Conservation (phyloP, 2,113 vertebrate species). For the Hassar affinis region DNA sequence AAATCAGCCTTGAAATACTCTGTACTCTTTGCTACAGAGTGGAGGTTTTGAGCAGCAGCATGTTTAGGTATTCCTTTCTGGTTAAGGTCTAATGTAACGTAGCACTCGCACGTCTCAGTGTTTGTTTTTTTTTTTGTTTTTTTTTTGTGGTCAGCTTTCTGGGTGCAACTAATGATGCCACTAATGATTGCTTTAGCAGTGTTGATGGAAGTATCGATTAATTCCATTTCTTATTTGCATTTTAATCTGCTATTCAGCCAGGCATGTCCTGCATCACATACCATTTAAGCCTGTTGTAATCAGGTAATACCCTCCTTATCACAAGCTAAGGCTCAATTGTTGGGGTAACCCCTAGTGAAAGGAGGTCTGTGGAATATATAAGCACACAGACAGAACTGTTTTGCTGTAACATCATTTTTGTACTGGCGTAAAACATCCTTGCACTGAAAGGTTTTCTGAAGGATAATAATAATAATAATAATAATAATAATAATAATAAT, state of each 20-base stretch:
- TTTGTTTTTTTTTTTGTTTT: too few species aligned
- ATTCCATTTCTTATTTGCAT: constrained; percentile 42
- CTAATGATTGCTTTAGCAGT: constrained; percentile 27
- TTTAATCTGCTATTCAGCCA: constrained; percentile 43
- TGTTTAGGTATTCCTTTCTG: constrained; percentile 25
- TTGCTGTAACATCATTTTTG: background rate
- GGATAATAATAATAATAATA: background rate
- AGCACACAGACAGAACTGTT: background rate
- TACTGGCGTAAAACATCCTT: background rate
- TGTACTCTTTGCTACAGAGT: constrained; percentile 31
- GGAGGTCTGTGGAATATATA: background rate
- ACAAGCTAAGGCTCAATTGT: constrained; percentile 14
- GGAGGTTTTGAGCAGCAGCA: constrained; percentile 17
- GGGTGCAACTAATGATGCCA: constrained; percentile 23
- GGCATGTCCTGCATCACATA: constrained; percentile 19
- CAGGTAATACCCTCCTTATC: constrained; percentile 32
- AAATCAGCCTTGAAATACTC: constrained; percentile 29
- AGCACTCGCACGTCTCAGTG: background rate
- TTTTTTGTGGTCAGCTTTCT: constrained; percentile 22
- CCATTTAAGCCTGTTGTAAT: constrained; percentile 40
- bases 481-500: background rate
- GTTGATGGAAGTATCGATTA: constrained; percentile 45
- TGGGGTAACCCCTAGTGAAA: constrained; percentile 15
- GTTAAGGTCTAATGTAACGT: constrained; percentile 30
- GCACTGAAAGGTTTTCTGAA: background rate